Conservation (phyloP, 2,797 vertebrate genomes). For the Pelodytes ibericus region DNA sequence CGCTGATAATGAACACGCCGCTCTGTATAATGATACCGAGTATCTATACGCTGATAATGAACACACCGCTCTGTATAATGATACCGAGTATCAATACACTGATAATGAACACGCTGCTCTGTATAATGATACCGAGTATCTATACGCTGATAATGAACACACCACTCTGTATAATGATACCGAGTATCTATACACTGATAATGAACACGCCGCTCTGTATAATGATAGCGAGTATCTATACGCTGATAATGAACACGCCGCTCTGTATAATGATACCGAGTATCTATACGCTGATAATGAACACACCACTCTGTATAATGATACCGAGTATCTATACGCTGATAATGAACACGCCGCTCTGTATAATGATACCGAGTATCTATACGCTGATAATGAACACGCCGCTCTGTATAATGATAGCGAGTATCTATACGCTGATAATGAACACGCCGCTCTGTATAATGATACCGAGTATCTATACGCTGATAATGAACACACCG, state of each 20-base stretch:
- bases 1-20: not conserved
- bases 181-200: not conserved
- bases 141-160: not conserved
- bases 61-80: constrained; percentile 39
- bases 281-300: not conserved
- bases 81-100: not conserved
- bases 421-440: not conserved
- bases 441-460: constrained; percentile 32
- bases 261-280: constrained; percentile 41
- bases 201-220: constrained; percentile 32
- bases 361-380: constrained; percentile 41
- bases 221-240: not conserved
- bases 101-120: not conserved
- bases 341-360: not conserved
- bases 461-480: not conserved
- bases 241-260: not conserved
- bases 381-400: not conserved
- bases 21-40: constrained; percentile 41
- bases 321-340: not conserved
- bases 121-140: constrained; percentile 41
- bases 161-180: constrained; percentile 41
- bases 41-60: not conserved
- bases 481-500: not conserved
- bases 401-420: constrained; percentile 41
- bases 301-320: constrained; percentile 39